phyloP scores from a whole-genome alignment of 2,113 vertebrate species.

The Pipa parva region DNA sequence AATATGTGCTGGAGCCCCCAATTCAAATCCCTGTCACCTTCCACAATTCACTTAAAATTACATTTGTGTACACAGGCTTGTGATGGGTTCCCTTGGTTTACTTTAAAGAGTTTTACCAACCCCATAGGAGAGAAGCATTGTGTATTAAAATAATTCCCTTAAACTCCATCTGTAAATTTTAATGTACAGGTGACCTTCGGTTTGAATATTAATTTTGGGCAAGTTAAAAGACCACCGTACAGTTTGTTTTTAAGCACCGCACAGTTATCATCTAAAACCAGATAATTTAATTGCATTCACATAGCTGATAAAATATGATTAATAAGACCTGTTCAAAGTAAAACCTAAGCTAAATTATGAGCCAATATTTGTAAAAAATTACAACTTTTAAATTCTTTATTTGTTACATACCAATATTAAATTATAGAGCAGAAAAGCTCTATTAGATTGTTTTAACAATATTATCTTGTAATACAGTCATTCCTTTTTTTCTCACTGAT shows the following conservation, averaged over 20 bases:
- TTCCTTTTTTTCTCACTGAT: background rate
- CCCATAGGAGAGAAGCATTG: no score
- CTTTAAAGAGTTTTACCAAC: no score
- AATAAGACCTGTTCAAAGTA: background rate
- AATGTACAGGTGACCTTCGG: no score
- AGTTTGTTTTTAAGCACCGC: no score
- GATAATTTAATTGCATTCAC: slow-evolving; percentile 39
- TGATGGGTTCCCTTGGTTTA: no score
- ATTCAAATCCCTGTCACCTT: no score
- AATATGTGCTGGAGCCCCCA: no score
- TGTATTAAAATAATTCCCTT: no score
- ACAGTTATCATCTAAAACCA: slow-evolving; percentile 65
- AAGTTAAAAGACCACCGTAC: slow-evolving; percentile 46
- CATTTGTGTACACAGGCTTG: no score
- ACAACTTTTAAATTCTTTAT: background rate
- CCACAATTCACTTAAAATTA: no score
- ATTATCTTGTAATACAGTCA: background rate
- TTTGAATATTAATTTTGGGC: no score
- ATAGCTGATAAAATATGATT: background rate
- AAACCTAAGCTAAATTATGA: background rate
- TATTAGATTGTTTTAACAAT: slow-evolving; percentile 39
- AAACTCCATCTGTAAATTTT: no score
- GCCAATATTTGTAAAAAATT: background rate
- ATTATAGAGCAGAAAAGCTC: slow-evolving; percentile 24
- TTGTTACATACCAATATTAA: background rate